phyloP scores from a whole-genome alignment of 2,797 vertebrate genomes.

The Sebastes variabilis region DNA sequence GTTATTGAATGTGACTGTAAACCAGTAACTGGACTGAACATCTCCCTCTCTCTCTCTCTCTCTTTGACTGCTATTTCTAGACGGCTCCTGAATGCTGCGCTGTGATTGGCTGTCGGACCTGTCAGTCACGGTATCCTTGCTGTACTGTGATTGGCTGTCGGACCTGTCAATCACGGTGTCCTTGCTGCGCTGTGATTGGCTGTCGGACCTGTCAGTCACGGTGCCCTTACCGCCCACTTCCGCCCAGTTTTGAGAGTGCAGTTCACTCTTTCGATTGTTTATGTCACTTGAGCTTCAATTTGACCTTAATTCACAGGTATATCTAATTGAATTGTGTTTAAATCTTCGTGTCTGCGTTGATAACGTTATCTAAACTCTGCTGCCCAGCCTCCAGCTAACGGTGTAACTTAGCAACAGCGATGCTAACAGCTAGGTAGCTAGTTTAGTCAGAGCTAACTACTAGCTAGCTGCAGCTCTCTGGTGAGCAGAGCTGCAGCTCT shows the following conservation, averaged over 20 bases:
- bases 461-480: background rate
- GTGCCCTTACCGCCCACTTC: constrained; percentile 75
- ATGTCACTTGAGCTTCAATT: constrained; percentile 28
- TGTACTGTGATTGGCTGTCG: constrained; percentile 45
- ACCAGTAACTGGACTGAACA: constrained; percentile 10
- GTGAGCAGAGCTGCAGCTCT: no score
- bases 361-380: constrained; percentile 4
- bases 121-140: constrained; percentile 56
- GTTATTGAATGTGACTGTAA: background rate
- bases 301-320: constrained; percentile 64
- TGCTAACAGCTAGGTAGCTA: constrained; percentile 50
- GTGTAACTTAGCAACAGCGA: constrained; percentile 24
- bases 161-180: constrained; percentile 67
- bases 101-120: constrained; percentile 60
- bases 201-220: constrained; percentile 58
- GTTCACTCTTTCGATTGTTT: constrained; percentile 59
- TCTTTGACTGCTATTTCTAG: constrained; percentile 24
- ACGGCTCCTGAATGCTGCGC: background rate
- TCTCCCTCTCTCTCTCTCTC: background rate
- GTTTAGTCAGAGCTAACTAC: constrained; percentile 19
- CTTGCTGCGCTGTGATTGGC: constrained; percentile 70
- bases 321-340: background rate
- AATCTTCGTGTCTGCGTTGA: background rate
- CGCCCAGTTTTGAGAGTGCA: constrained; percentile 50
- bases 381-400: background rate